Evolutionary conservation across 2,888 invertebrate genomes (phyloP).

Genomic region (Cactoblastis cactorum): DNA sequence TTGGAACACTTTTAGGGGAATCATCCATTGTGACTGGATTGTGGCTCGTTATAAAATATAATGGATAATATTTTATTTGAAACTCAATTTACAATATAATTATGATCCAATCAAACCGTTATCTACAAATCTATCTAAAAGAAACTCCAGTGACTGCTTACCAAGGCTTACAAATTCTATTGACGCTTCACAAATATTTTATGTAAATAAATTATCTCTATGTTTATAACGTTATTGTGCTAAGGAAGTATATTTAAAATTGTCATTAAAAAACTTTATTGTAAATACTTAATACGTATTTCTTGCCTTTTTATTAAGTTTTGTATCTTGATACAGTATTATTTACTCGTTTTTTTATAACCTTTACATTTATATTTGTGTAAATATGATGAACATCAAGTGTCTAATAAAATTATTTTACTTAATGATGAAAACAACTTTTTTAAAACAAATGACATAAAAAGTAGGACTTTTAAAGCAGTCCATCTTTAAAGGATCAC

Average conservation of each 20-base stretch:
- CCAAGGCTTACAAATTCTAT: conserved; percentile 13
- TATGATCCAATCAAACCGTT: background rate
- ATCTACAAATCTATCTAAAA: no score
- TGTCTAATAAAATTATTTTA: background rate
- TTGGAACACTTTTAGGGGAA: background rate
- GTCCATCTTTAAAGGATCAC: no score
- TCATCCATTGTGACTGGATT: background rate
- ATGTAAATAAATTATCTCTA: conserved; percentile 18
- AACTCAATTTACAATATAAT: no score
- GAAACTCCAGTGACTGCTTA: conserved; percentile 52
- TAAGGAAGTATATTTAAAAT: conserved; percentile 5
- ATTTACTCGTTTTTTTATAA: conserved; percentile 33
- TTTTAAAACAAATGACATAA: background rate
- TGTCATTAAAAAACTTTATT: conserved; percentile 22
- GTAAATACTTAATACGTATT: conserved; percentile 46
- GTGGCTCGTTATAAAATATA: conserved; percentile 2
- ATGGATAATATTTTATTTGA: background rate
- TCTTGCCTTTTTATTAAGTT: conserved; percentile 45
- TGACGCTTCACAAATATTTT: conserved; percentile 13
- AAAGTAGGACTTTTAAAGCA: no score
- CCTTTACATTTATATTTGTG: background rate
- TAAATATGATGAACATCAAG: background rate
- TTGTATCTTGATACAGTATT: conserved; percentile 53
- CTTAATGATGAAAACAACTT: background rate
- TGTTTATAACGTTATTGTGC: conserved; percentile 6